Conservation (phyloP, 2,113 vertebrate genomes). For the Conger conger region DNA sequence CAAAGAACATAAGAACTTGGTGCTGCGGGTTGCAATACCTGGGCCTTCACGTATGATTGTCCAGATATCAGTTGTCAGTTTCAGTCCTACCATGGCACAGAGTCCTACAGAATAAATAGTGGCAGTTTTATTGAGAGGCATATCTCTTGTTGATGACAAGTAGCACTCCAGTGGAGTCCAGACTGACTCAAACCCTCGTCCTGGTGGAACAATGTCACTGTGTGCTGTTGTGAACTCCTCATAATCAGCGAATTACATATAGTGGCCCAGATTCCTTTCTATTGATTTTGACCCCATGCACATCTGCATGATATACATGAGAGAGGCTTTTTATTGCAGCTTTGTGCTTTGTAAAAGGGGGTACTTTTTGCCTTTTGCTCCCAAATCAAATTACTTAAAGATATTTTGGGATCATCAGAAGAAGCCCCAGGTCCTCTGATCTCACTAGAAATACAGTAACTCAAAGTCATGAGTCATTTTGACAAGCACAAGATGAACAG, state of each 20-base stretch:
- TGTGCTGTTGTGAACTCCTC: neutral
- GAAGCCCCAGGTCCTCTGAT: neutral
- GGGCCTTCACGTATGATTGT: too few relatives aligned
- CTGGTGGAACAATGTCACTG: neutral
- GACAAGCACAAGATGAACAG: neutral
- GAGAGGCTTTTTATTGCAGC: neutral
- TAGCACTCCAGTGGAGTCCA: neutral
- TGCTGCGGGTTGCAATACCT: too few relatives aligned
- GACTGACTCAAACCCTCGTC: neutral
- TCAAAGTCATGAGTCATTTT: constrained; percentile 23
- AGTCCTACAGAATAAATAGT: neutral
- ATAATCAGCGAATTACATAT: neutral
- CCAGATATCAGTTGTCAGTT: too few relatives aligned
- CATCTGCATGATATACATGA: neutral
- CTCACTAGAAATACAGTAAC: constrained; percentile 23
- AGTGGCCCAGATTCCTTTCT: neutral
- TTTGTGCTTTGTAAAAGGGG: constrained; percentile 7
- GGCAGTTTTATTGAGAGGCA: neutral
- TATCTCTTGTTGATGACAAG: neutral
- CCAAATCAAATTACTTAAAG: neutral
- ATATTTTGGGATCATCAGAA: neutral
- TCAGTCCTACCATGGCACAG: too few relatives aligned
- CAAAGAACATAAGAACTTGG: too few relatives aligned
- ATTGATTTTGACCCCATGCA: neutral
- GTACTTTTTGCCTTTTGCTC: neutral